A percentile compares a stretch with the other conserved stretches of the same genome.
These are phyloP conservation scores for Falcunculus frontatus DNA, from an alignment of 2,113 vertebrate genomes.

Conservation along the genomic window DNA sequence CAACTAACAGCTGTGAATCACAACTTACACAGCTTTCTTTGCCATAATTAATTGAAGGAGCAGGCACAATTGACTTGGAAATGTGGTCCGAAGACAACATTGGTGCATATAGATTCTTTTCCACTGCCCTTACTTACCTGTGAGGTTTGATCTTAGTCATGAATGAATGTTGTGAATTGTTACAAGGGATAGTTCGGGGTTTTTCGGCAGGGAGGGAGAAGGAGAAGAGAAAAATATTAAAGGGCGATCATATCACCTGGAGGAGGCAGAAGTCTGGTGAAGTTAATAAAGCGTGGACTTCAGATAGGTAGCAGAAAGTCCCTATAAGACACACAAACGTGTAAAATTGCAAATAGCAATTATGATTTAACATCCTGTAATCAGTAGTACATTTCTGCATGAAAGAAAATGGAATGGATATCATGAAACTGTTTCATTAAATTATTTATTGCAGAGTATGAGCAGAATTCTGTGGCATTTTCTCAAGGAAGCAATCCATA, in stretches of 20 bases:
- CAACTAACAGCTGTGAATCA: constrained; percentile 64
- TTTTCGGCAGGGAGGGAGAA: neutral
- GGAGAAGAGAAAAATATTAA: neutral
- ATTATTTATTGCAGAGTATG: neutral
- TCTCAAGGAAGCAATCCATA: neutral
- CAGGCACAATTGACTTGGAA: constrained; percentile 34
- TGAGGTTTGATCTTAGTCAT: neutral
- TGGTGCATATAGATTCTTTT: neutral
- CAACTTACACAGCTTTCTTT: constrained; percentile 51
- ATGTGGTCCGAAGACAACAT: neutral
- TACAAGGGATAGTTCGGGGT: neutral
- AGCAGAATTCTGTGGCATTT: neutral
- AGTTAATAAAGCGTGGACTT: neutral
- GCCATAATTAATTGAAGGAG: constrained; percentile 60
- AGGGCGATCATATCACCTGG: neutral
- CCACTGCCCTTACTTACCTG: neutral
- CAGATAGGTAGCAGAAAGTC: neutral
- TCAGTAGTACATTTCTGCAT: neutral
- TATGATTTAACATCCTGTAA: neutral
- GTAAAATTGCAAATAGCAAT: neutral
- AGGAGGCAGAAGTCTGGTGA: neutral
- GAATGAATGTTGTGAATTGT: neutral
- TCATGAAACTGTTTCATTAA: neutral
- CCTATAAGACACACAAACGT: neutral
- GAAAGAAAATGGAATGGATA: neutral